Evolutionary conservation across 2,888 invertebrate species (phyloP).

Genomic region (Pasiphila rectangulata): DNA sequence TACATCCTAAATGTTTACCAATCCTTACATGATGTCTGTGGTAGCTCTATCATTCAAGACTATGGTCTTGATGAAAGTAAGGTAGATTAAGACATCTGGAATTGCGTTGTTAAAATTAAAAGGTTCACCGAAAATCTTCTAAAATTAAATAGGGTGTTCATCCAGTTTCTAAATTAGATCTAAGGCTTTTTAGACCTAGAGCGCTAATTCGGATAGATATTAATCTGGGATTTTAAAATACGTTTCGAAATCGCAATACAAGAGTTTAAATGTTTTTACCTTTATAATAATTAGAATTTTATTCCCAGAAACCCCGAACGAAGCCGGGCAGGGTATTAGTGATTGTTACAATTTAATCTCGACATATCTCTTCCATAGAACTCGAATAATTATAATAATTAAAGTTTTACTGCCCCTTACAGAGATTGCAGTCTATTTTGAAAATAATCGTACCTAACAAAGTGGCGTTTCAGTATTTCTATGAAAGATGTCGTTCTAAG

Average conservation of each 20-base stretch:
- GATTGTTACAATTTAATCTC: constrained; percentile 11
- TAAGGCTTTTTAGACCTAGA: constrained; percentile 17
- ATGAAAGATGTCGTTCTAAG: no score
- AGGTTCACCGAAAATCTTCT: background rate
- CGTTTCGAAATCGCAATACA: no score
- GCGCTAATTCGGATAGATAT: background rate
- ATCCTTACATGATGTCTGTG: no score
- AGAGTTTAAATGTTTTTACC: background rate
- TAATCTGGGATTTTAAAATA: background rate
- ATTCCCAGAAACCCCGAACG: constrained; percentile 18
- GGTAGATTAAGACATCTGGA: background rate
- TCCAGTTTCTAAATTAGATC: constrained; percentile 17
- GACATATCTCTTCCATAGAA: constrained; percentile 24
- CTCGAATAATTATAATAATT: constrained; percentile 13
- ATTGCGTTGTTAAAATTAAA: background rate
- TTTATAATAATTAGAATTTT: background rate
- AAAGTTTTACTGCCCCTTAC: background rate
- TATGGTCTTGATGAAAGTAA: no score
- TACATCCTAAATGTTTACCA: no score
- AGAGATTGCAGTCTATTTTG: no score
- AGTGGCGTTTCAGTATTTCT: no score
- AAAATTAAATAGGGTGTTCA: background rate
- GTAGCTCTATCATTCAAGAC: no score
- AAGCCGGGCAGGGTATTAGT: constrained; percentile 19
- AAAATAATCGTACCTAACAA: no score